phyloP scores from a whole-genome alignment of 2,888 invertebrate species.

The Chrysolina haemoptera region DNA sequence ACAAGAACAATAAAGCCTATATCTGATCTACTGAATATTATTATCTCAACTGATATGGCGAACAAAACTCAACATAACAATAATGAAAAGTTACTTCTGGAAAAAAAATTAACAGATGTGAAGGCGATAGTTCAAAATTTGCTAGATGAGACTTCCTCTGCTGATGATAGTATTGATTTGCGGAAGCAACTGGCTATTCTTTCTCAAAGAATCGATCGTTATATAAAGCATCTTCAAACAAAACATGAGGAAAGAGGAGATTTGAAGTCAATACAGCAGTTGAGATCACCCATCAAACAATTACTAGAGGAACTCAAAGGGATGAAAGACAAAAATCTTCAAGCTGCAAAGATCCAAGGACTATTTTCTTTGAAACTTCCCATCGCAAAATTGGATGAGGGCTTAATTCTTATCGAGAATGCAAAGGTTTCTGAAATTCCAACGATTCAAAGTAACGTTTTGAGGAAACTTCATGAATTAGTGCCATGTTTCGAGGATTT shows the following conservation, averaged over 20 bases:
- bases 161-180: conserved; percentile 16
- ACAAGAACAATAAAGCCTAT: conserved; percentile 40
- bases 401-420: conserved; percentile 62
- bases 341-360: conserved; percentile 54
- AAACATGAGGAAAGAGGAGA: conserved; percentile 34
- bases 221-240: conserved; percentile 16
- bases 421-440: conserved; percentile 48
- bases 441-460: conserved; percentile 13
- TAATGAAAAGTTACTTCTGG: conserved; percentile 20
- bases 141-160: neutral
- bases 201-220: conserved; percentile 2
- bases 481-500: conserved; percentile 53
- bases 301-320: conserved; percentile 53
- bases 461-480: conserved; percentile 42
- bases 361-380: conserved; percentile 64
- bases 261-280: conserved; percentile 34
- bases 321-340: conserved; percentile 35
- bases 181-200: conserved; percentile 16
- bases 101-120: conserved; percentile 17
- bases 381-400: conserved; percentile 66
- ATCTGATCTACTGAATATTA: conserved; percentile 25
- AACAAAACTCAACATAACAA: neutral
- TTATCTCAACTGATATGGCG: neutral
- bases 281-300: conserved; percentile 51
- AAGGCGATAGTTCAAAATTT: neutral